Evolutionary conservation across 2,888 invertebrate species (phyloP), one percentile per base, ranked within the genome.

Genomic region (Drosophila tripunctata): DNA sequence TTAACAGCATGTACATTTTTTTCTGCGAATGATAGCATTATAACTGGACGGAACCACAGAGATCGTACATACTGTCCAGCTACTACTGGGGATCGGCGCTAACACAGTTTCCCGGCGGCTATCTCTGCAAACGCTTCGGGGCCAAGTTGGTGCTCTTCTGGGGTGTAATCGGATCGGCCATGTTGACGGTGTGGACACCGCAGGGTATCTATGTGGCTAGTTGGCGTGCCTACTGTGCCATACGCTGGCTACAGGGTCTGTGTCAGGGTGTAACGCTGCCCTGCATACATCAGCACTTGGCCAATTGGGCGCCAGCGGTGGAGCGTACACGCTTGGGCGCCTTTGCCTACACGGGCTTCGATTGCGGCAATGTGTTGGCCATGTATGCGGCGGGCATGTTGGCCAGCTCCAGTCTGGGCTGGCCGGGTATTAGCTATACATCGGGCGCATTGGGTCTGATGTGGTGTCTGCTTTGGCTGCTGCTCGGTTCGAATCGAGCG

Each of bases 31-130:
- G 43, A 2, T 66, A 91, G 91, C 81, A 83, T 67, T 90, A 82
- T 64, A 76, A 91, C 90, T 75, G 92, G 94, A 93, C 92, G 41
- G 90, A 92, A 66, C 83, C 89, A 15, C 92, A 93, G 40, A 93
- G 93, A 66, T 91, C 93, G 0, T 89, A 93, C 62, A 92, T 95
- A 15, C 91, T 95, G 8, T 95, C 95, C 0, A 94, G 95, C 0
- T 96, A 95, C 91, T 95, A 95, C 89, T 95, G 95, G 95, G 96
- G 96, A 7, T 96, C 96, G 81, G 92, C 95, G 1, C 63, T 95
- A 10, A 92, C 93, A 69, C 91, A 93, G 67, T 89, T 94, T 12
- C 94, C 94, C 0, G 93, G 94, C 0, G 95, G 95, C 0, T 93
- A 94, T 75, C 89, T 97, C 41, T 84, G 87, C 58, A 94, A 94